Percentiles rank a stretch among this genome's conserved stretches.
These are phyloP conservation scores for Jacana jacana DNA, from an alignment of 2,113 vertebrate genomes.

Conservation along the genomic window DNA sequence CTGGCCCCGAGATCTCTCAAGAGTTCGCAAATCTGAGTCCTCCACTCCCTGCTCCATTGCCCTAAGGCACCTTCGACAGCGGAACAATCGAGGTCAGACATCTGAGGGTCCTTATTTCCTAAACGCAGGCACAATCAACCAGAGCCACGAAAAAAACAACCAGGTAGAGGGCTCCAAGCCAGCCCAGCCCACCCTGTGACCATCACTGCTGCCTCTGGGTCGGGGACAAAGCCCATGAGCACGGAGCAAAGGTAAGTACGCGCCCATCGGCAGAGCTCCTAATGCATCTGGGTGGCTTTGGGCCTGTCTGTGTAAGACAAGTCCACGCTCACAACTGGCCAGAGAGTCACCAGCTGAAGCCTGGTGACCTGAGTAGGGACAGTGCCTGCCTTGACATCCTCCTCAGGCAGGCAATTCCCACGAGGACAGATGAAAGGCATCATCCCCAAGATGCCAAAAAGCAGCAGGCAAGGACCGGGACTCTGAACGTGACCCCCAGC, in stretches of 20 bases:
- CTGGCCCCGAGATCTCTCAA: not conserved
- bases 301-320: not conserved
- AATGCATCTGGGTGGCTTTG: not conserved
- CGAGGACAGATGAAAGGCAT: not conserved
- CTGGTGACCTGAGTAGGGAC: not conserved
- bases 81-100: not conserved
- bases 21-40: not conserved
- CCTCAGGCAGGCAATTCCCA: not conserved
- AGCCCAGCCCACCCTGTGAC: not conserved
- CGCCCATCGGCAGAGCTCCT: not conserved
- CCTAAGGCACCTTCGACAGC: not conserved
- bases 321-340: not conserved
- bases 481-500: not conserved
- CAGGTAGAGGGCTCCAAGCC: not conserved
- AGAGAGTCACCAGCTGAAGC: not conserved
- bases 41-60: not conserved
- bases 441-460: not conserved
- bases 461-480: not conserved
- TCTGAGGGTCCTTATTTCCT: not conserved
- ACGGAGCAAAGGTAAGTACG: not conserved
- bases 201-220: not conserved
- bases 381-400: not conserved
- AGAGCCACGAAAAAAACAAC: not conserved
- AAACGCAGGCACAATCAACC: not conserved
- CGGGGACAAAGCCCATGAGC: not conserved